These are phyloP conservation scores for Lucilia sericata DNA, from an alignment of 1,140 invertebrate species.

Conservation along the genomic window DNA sequence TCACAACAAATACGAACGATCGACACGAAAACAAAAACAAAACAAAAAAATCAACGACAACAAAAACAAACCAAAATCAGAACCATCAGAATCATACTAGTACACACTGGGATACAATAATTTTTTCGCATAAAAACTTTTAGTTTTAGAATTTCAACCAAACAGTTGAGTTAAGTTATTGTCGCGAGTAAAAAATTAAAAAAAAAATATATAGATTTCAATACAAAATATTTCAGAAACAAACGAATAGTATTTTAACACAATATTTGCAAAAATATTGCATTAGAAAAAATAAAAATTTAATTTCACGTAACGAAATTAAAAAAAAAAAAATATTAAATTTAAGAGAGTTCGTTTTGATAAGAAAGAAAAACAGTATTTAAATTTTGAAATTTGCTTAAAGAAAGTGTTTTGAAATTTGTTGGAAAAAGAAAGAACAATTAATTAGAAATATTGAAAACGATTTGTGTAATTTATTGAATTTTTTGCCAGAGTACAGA, in stretches of 20 bases:
- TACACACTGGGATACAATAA: slow-evolving; percentile 16
- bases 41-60: background rate
- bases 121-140: slow-evolving; percentile 41
- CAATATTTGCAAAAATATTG: background rate
- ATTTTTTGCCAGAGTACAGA: background rate
- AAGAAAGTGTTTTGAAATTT: background rate
- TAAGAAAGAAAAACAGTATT: background rate
- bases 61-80: background rate
- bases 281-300: slow-evolving; percentile 27
- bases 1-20: background rate
- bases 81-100: background rate
- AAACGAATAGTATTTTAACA: background rate
- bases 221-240: background rate
- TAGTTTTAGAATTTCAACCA: slow-evolving; percentile 42
- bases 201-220: background rate
- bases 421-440: background rate
- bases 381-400: slow-evolving; percentile 16
- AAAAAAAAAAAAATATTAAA: background rate
- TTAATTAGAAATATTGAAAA: background rate
- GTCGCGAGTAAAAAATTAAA: slow-evolving; percentile 19
- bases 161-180: slow-evolving; percentile 28
- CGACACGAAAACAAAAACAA: background rate
- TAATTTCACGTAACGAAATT: slow-evolving; percentile 30
- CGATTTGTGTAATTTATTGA: background rate
- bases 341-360: background rate